Conservation (phyloP, 1,140 invertebrate genomes). For the Drosophila virilis region DNA sequence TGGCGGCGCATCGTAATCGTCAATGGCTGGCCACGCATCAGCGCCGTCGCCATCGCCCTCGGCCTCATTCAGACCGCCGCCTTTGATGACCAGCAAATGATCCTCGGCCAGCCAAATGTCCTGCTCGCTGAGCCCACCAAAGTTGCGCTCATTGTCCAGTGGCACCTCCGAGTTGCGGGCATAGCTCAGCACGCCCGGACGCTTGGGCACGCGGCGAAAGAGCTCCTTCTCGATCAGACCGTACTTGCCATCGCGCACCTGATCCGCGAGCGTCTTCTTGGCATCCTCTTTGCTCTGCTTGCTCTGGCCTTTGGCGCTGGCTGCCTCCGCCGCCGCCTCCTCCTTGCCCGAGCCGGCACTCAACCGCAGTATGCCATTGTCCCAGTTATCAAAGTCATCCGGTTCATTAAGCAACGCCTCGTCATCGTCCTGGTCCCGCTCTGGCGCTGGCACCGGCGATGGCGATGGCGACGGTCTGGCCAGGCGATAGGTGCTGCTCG, state of each 20-base stretch:
- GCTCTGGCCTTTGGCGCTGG: constrained; percentile 76
- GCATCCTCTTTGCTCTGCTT: constrained; percentile 88
- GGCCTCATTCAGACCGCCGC: constrained; percentile 86
- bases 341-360: constrained; percentile 88
- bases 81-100: constrained; percentile 92
- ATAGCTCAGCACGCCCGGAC: constrained; percentile 93
- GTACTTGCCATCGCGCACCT: constrained; percentile 95
- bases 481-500: constrained; percentile 63
- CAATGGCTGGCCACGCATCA: constrained; percentile 92
- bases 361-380: constrained; percentile 88
- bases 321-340: constrained; percentile 64
- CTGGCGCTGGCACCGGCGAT: background rate
- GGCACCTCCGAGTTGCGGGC: constrained; percentile 90
- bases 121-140: constrained; percentile 91
- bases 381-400: constrained; percentile 86
- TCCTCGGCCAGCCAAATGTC: constrained; percentile 96
- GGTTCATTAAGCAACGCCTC: constrained; percentile 80
- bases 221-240: constrained; percentile 94
- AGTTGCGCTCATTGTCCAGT: constrained; percentile 90
- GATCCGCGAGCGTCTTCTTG: constrained; percentile 92
- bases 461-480: constrained; percentile 26
- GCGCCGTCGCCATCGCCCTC: constrained; percentile 40
- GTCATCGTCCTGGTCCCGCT: constrained; percentile 64
- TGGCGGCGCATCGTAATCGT: constrained; percentile 91
- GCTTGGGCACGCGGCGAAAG: constrained; percentile 87